Evolutionary conservation across 2,888 invertebrate genomes (phyloP).

Genomic region (Muschampia plurimacula): DNA sequence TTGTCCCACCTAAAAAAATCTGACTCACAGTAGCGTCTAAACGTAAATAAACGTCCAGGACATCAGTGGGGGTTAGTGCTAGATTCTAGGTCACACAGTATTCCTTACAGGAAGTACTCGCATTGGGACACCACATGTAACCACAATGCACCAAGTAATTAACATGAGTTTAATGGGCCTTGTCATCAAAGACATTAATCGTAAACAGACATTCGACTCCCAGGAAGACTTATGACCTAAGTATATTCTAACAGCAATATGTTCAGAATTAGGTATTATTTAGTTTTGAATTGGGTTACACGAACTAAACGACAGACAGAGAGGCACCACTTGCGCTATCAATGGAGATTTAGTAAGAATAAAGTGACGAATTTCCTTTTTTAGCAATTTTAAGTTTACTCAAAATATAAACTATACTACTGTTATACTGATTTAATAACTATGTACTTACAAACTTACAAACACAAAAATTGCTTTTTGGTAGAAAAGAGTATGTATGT

Average conservation of each 20-base stretch:
- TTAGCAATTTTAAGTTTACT: too few relatives aligned
- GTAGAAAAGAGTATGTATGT: too few relatives aligned
- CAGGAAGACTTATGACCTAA: slow-evolving; percentile 21
- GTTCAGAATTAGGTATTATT: neutral
- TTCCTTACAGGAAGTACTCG: slow-evolving; percentile 28
- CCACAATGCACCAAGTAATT: slow-evolving; percentile 19
- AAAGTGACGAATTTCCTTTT: too few relatives aligned
- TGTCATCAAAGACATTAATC: slow-evolving; percentile 26
- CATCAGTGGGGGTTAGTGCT: slow-evolving; percentile 42
- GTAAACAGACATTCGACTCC: slow-evolving; percentile 16
- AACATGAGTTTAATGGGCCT: slow-evolving; percentile 24
- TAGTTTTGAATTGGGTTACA: too few relatives aligned
- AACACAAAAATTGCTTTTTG: too few relatives aligned
- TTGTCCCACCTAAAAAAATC: neutral
- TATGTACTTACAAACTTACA: too few relatives aligned
- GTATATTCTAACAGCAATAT: neutral
- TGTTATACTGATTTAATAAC: too few relatives aligned
- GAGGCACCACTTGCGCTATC: too few relatives aligned
- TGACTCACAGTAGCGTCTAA: slow-evolving; percentile 40
- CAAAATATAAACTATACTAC: too few relatives aligned
- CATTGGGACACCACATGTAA: slow-evolving; percentile 32
- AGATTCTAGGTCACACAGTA: slow-evolving; percentile 27
- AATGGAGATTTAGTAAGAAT: too few relatives aligned
- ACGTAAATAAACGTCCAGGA: slow-evolving; percentile 59
- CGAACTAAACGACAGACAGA: too few relatives aligned